A percentile compares a stretch with the other conserved stretches of the same genome.
Evolutionary conservation across 2,113 vertebrate genomes (phyloP).

Genomic region (Xenopus tropicalis): UCB_Xtro_10.0 CM004450.2:79962501-79963000

Average conservation of each 20-base stretch:
- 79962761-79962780: conserved; percentile 7
- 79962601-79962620: too few relatives aligned
- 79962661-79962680: background rate
- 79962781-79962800: background rate
- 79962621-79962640: too few relatives aligned
- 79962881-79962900: background rate
- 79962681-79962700: background rate
- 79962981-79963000: background rate
- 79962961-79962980: background rate
- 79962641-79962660: too few relatives aligned
- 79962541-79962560: too few relatives aligned
- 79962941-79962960: background rate
- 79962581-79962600: too few relatives aligned
- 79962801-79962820: background rate
- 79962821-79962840: background rate
- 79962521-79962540: too few relatives aligned
- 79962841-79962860: background rate
- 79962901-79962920: background rate
- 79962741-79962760: conserved; percentile 1
- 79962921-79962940: background rate
- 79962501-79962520: too few relatives aligned
- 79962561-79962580: too few relatives aligned
- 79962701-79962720: conserved; percentile 1
- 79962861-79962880: background rate
- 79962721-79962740: conserved; percentile 5